A percentile compares a stretch with the other conserved stretches of the same genome.
These are phyloP conservation scores for Scylla paramamosain DNA, from an alignment of 1,140 invertebrate species.

Conservation along the genomic window DNA sequence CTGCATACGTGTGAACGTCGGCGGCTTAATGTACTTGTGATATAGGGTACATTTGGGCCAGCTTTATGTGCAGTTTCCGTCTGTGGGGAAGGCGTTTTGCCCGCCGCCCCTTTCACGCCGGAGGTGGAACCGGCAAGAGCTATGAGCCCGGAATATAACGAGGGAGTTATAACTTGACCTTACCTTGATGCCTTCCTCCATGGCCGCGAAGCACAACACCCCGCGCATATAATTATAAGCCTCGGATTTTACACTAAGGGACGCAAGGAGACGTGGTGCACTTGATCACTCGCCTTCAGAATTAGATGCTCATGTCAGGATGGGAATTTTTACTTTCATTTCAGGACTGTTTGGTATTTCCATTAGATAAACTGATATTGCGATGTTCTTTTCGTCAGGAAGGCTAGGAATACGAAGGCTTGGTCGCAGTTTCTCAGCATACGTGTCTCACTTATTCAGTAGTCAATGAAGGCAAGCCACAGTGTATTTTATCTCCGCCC, in stretches of 20 bases:
- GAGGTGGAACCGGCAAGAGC: slow-evolving; percentile 33
- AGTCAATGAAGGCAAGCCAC: too few species aligned
- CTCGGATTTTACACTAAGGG: neutral
- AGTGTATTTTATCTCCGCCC: too few species aligned
- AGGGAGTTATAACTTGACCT: slow-evolving; percentile 5
- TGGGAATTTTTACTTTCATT: too few species aligned
- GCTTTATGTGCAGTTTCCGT: slow-evolving; percentile 57
- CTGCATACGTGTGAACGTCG: slow-evolving; percentile 61
- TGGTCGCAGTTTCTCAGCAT: too few species aligned
- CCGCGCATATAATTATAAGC: neutral
- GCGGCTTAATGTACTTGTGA: slow-evolving; percentile 65
- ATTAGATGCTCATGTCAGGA: neutral
- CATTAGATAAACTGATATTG: too few species aligned
- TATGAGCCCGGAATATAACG: slow-evolving; percentile 37
- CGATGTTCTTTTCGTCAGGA: too few species aligned
- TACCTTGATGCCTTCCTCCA: neutral
- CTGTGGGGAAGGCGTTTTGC: slow-evolving; percentile 47
- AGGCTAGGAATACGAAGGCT: too few species aligned
- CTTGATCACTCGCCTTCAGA: neutral
- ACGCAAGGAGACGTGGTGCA: neutral
- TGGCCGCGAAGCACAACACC: neutral
- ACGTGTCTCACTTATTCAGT: too few species aligned
- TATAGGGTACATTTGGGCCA: slow-evolving; percentile 56
- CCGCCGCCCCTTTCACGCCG: slow-evolving; percentile 48
- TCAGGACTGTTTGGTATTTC: too few species aligned